Evolutionary conservation across 2,113 vertebrate species (phyloP), one percentile per base, ranked within the genome.

Genomic region (Corythornis madagascariensis): DNA sequence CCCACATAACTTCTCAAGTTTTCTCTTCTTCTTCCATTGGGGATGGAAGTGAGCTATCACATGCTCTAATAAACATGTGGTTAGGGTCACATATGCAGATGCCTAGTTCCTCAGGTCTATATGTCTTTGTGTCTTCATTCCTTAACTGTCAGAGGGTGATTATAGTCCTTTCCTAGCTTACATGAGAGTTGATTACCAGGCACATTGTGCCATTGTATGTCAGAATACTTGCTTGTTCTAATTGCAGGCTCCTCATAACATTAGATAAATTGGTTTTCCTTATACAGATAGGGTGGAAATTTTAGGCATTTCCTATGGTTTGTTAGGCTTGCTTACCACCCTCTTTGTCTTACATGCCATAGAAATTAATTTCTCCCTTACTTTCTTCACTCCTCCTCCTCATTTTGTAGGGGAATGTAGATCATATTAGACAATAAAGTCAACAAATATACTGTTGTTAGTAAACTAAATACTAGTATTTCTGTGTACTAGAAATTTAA

Each of bases 51-150:
- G 5, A 64, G 31, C 67, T 50, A n/a, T 53, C 60, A 45, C 14
- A 6, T 33, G 16, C 11, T 50, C 15, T 11, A 1, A 0, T 77
- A 40, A 31, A 29, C 8, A 4, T 43, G 7, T 69, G 56, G 3
- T 29, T 76, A 26, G 59, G 50, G 50, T 52, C 25, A 26, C 50
- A 26, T 52, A 24, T 1, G 3, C 33, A 88, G 55, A 72, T 48
- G 38, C 15, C 33, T 50, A 38, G 11, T 55, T 90, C 52, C 18
- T 65, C 16, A 77, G 38, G 33, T 16, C 90, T 53, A 35, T 42
- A 25, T 38, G 4, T 33, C 33, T 83, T 83, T 42, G 11, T 29
- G 22, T 52, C 43, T 90, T 94, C 52, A 19, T 75, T 73, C 11
- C 35, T 35, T 22, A 47, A 6, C 16, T 38, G 17, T 56, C 42